Evolutionary conservation across 2,113 vertebrate species (phyloP), one percentile per base, ranked within the genome.

Genomic region (Mustelus asterias): DNA sequence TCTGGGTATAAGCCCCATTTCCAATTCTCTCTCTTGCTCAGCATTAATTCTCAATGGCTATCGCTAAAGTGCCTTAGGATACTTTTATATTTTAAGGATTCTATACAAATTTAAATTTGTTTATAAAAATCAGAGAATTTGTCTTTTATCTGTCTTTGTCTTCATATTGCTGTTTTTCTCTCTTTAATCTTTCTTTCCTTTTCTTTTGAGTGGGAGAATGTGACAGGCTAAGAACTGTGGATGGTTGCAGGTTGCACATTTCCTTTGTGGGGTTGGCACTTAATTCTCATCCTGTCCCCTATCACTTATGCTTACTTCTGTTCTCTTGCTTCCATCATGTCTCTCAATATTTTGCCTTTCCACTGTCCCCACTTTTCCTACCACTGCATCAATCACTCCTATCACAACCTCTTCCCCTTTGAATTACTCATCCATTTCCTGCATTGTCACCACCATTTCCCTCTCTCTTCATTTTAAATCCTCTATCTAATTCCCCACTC

Each of bases 381-480:
- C 96, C 95, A 33, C 70, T 67, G 60, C 7, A 63, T 63, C 60
- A 63, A 58, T 58, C 60, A 63, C 60, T 13, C 60, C 78, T 41
- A 67, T 29, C 60, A 13, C 4, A 94, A 96, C 5, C n/a, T 26
- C 80, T 72, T 0, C 18, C 48, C 7, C 4, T 26, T 70, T 70
- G 69, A 70, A 70, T 16, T 70, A 26, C 22, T 16, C 69, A 70
- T 70, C 16, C 69, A 70, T 24, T 26, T 70, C 69, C 69, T 70
- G 69, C 7, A 70, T 70, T 22, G 6, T 70, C 20, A 0, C 14
- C 69, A 96, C 89, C 96, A 63, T 96, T 97, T 96, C 96, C 96
- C 96, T 96, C 96, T 96, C 96, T 96, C 96, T 80, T 96, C 96
- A 96, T 97, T 97, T 96, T 97, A 97, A 97, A 97, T 97, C 97